A percentile compares a stretch with the other conserved stretches of the same genome.
These are phyloP conservation scores for Astur gentilis DNA, from an alignment of 2,113 vertebrate species.

Conservation along the genomic window DNA sequence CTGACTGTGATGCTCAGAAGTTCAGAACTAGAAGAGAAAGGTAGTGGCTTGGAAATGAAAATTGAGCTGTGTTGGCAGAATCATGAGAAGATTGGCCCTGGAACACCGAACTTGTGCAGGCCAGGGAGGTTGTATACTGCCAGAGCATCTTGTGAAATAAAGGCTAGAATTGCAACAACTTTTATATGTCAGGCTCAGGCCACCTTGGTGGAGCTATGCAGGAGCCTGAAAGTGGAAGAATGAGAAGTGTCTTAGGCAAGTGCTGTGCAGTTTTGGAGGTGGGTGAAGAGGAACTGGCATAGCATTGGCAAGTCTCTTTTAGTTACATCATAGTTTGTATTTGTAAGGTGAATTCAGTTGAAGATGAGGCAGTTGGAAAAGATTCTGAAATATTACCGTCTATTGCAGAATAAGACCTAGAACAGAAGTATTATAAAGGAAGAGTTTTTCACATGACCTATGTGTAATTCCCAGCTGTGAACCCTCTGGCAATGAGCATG, in stretches of 20 bases:
- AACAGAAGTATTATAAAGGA: background rate
- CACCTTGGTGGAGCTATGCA: background rate
- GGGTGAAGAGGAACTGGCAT: background rate
- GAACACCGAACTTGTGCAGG: background rate
- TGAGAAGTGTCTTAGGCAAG: background rate
- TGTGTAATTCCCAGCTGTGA: conserved; percentile 45
- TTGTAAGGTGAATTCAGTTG: background rate
- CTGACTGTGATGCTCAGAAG: background rate
- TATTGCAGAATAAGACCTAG: background rate
- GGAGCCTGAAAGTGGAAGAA: background rate
- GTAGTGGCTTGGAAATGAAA: background rate
- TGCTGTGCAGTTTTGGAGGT: background rate
- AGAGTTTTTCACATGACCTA: conserved; percentile 6
- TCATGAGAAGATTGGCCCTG: background rate
- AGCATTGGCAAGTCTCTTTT: background rate
- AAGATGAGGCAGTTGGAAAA: background rate
- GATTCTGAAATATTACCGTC: background rate
- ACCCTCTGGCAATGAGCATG: conserved; percentile 11
- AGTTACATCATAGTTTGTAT: background rate
- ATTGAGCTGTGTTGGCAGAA: background rate
- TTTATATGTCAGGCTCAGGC: background rate
- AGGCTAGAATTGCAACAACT: background rate
- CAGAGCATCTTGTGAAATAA: background rate
- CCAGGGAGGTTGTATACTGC: background rate
- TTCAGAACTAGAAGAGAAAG: background rate